These are phyloP conservation scores for Myiothlypis coronata DNA, from an alignment of 2,797 vertebrate genomes.

Conservation along the genomic window DNA sequence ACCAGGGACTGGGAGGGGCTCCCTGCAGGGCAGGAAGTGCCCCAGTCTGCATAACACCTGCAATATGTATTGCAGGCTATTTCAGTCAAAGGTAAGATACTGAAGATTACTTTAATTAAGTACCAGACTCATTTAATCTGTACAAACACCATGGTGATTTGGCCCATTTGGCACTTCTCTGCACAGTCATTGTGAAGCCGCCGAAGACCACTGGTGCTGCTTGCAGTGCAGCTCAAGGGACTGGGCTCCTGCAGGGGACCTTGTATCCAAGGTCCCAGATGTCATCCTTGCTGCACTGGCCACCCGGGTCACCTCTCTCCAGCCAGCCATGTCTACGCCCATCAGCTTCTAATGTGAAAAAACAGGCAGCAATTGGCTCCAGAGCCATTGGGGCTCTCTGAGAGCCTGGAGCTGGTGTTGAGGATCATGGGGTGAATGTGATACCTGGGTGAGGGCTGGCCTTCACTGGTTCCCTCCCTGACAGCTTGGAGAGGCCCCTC, in stretches of 20 bases:
- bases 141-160: background rate
- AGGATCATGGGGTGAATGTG: background rate
- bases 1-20: background rate
- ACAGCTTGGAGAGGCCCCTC: background rate
- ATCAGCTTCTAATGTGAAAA: background rate
- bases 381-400: fast-evolving
- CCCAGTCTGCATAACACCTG: fast-evolving
- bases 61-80: background rate
- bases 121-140: background rate
- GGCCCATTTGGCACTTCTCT: background rate
- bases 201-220: background rate
- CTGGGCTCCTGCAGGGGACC: background rate
- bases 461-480: background rate
- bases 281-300: background rate
- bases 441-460: background rate
- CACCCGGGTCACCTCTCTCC: background rate
- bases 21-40: background rate
- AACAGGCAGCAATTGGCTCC: fast-evolving
- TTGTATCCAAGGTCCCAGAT: background rate
- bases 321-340: background rate
- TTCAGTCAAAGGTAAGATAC: background rate
- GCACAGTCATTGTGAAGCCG: background rate
- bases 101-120: background rate
- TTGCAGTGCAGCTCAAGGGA: background rate
- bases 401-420: background rate